Base-by-base conservation (phyloP, 2,888 invertebrate genomes). In the Limnephilus lunatus region DNA sequence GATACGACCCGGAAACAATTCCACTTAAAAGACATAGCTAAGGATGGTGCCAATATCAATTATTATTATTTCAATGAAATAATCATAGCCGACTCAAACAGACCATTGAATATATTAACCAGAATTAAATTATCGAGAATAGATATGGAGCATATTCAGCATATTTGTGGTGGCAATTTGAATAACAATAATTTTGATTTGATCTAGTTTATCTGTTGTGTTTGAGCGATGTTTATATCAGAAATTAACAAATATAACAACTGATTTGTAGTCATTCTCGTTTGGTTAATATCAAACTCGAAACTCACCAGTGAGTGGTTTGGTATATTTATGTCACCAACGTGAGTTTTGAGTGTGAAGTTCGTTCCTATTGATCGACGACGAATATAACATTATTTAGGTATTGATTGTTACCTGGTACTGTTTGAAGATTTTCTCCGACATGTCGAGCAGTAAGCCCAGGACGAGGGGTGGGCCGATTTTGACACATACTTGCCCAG, bases 401-500 rank as follows among this genome's bases (percentile, higher is more conserved):
- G 12, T 68, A 68, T 68, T 68, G 68, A 68, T 68, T 68, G 19
- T 87, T 90, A 98, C 98, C 97, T 99, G 99, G 95, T 99, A 99
- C 94, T 99, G 96, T 96, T 99, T 99, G 94, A 99, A 97, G 94
- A 99, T 97, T 95, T 99, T 99, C 95, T 99, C 99, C 0, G 98
- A 98, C 25, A 99, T 99, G 95, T 99, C 99, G 0, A 99, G 99
- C 94, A 99, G 97, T 95, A 99, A 99, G 90, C 99, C 99, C 94
- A 99, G 96, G 94, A 97, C 98, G 94, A 99, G 96, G 0, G 98
- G 98, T 44, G 99, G 99, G 96, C 98, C 98, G 95, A 99, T 97
- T 95, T 99, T 99, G 94, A 99, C 98, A 96, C 99, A n/a, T n/a
- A n/a, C n/a, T n/a, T n/a, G n/a, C 99, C 99, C 93, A 99, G 96